A percentile compares a stretch with the other conserved stretches of the same genome.
phyloP scores from a whole-genome alignment of 2,888 invertebrate genomes.

The Stenoptilia bipunctidactyla region DNA sequence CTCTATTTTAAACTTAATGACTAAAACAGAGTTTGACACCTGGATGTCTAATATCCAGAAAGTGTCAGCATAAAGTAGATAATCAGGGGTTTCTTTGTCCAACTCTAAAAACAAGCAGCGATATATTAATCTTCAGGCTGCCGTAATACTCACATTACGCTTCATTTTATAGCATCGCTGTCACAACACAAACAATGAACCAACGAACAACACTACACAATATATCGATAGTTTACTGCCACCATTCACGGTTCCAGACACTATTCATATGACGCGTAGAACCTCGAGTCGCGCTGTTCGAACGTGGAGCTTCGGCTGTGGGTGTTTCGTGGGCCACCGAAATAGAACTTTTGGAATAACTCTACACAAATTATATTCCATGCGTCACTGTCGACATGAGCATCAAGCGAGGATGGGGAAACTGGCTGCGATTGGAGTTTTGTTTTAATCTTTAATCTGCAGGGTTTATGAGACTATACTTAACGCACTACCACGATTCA shows the following conservation, averaged over 20 bases:
- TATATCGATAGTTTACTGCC: slow-evolving; percentile 18
- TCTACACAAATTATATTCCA: slow-evolving; percentile 57
- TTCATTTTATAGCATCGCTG: slow-evolving; percentile 45
- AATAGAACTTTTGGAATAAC: slow-evolving; percentile 70
- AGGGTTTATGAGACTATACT: no score
- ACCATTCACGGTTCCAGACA: no score
- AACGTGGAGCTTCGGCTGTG: slow-evolving; percentile 43
- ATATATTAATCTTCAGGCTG: no score
- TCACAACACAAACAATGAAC: neutral
- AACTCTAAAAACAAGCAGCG: no score
- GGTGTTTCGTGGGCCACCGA: slow-evolving; percentile 44
- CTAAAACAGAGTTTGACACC: no score
- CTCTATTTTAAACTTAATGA: no score
- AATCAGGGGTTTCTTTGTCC: no score
- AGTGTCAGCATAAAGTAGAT: neutral
- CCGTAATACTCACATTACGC: slow-evolving; percentile 60
- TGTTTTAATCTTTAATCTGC: no score
- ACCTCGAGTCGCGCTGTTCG: slow-evolving; percentile 40
- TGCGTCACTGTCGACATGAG: slow-evolving; percentile 53
- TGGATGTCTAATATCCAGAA: neutral
- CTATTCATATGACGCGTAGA: slow-evolving; percentile 21
- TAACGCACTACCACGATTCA: no score
- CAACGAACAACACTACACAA: neutral
- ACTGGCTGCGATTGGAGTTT: neutral
- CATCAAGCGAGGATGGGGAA: slow-evolving; percentile 45